Percentiles rank a stretch among this genome's conserved stretches.
Conservation (phyloP, 2,113 vertebrate genomes). For the Pampusana beccarii region DNA sequence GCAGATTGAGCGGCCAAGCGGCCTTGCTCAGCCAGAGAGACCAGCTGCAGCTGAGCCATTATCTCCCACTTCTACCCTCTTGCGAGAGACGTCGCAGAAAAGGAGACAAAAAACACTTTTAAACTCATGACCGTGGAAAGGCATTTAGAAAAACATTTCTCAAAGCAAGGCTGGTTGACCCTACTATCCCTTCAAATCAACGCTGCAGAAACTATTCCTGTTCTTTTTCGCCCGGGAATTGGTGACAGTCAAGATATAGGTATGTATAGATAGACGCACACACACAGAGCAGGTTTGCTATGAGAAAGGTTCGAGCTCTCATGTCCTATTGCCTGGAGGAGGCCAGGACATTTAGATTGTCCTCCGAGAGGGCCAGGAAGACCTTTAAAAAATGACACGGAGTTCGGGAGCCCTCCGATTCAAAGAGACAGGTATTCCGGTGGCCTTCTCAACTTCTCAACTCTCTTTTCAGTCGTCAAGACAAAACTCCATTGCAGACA, state of each 20-base stretch:
- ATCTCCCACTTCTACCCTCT: neutral
- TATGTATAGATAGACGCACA: neutral
- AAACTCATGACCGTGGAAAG: neutral
- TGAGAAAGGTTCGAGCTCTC: slow-evolving; percentile 46
- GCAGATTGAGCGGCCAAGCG: neutral
- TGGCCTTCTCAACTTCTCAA: slow-evolving; percentile 69
- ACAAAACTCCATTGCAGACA: slow-evolving; percentile 49
- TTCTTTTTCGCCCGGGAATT: neutral
- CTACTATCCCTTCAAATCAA: neutral
- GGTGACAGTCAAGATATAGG: neutral
- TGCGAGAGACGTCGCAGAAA: neutral
- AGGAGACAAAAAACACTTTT: neutral
- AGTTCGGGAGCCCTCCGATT: slow-evolving; percentile 54
- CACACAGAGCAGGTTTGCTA: neutral
- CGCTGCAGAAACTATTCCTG: neutral
- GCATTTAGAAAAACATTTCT: neutral
- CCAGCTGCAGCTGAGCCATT: neutral
- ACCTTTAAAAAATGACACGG: slow-evolving; percentile 78
- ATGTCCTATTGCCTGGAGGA: slow-evolving; percentile 72
- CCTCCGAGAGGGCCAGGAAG: slow-evolving; percentile 66
- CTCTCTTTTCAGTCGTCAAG: slow-evolving; percentile 46
- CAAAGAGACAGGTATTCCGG: slow-evolving; percentile 74
- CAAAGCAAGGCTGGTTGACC: neutral
- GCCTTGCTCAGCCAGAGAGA: neutral
- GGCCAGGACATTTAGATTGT: slow-evolving; percentile 77